These are phyloP conservation scores for Proisotoma minuta DNA, from an alignment of 2,888 invertebrate genomes.

Conservation along the genomic window DNA sequence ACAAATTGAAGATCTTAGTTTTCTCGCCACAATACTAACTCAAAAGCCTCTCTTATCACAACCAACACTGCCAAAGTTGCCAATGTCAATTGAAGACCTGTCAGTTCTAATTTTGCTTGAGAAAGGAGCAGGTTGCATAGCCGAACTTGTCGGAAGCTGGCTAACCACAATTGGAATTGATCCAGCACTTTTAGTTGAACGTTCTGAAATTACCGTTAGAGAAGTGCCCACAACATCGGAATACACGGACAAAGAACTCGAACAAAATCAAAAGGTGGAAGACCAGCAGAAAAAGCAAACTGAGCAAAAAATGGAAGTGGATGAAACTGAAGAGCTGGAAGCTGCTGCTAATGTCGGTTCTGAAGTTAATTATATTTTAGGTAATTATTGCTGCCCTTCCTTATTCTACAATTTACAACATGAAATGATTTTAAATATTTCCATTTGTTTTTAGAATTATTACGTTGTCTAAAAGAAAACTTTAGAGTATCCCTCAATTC, in stretches of 20 bases:
- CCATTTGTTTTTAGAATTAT: slow-evolving; percentile 38
- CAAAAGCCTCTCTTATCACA: slow-evolving; percentile 29
- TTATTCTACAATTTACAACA: slow-evolving; percentile 1
- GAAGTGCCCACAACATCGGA: slow-evolving; percentile 22
- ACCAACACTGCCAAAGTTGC: slow-evolving; percentile 33
- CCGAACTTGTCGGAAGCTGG: slow-evolving; percentile 84
- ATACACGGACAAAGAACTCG: slow-evolving; percentile 18
- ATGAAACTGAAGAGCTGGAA: slow-evolving; percentile 18
- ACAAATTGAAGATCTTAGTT: slow-evolving; percentile 81
- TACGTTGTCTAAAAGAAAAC: slow-evolving; percentile 53
- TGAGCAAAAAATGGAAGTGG: slow-evolving; percentile 8
- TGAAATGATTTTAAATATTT: neutral
- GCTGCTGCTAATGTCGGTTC: slow-evolving; percentile 31
- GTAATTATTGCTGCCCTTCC: slow-evolving; percentile 14
- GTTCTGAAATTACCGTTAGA: slow-evolving; percentile 32
- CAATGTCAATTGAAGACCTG: slow-evolving; percentile 39
- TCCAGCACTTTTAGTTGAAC: slow-evolving; percentile 56
- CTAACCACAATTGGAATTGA: slow-evolving; percentile 65
- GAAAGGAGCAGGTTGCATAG: slow-evolving; percentile 62
- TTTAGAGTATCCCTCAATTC: slow-evolving; percentile 82
- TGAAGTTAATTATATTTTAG: slow-evolving; percentile 25
- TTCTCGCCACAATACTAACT: slow-evolving; percentile 65
- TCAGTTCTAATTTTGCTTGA: slow-evolving; percentile 51
- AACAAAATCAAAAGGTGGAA: slow-evolving; percentile 8
- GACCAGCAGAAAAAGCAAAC: slow-evolving; percentile 1